These are phyloP conservation scores for Bombylius major DNA, from an alignment of 2,888 invertebrate species.

Conservation along the genomic window DNA sequence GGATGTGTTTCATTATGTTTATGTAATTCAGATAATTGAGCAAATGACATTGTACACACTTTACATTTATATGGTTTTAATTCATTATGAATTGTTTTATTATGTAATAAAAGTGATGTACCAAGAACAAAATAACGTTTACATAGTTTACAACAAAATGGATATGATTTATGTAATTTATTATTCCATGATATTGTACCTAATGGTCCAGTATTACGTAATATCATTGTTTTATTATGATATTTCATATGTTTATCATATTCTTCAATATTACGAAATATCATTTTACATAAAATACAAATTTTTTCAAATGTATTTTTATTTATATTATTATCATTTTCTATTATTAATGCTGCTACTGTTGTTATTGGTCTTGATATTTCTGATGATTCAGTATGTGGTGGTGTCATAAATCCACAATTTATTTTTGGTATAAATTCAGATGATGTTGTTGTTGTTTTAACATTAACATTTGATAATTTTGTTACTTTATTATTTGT, in stretches of 20 bases:
- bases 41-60: background rate
- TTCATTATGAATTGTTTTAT: slow-evolving; percentile 3
- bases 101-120: slow-evolving; percentile 5
- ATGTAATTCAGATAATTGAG: background rate
- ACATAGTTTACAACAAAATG: slow-evolving; percentile 6
- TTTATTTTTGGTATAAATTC: background rate
- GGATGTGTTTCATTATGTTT: background rate
- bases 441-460: background rate
- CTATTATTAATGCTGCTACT: background rate
- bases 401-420: background rate
- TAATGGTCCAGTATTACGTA: background rate
- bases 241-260: background rate
- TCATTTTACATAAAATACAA: background rate
- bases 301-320: background rate
- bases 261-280: background rate
- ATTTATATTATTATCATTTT: background rate
- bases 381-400: background rate
- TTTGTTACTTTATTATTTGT: background rate
- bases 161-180: slow-evolving; percentile 1
- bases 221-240: background rate
- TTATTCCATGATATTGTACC: too few species aligned
- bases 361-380: background rate
- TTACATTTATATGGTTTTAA: slow-evolving; percentile 7
- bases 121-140: slow-evolving; percentile 7
- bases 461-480: too few species aligned